Evolutionary conservation across 2,888 invertebrate genomes (phyloP).

Genomic region (Leucozona laternaria): DNA sequence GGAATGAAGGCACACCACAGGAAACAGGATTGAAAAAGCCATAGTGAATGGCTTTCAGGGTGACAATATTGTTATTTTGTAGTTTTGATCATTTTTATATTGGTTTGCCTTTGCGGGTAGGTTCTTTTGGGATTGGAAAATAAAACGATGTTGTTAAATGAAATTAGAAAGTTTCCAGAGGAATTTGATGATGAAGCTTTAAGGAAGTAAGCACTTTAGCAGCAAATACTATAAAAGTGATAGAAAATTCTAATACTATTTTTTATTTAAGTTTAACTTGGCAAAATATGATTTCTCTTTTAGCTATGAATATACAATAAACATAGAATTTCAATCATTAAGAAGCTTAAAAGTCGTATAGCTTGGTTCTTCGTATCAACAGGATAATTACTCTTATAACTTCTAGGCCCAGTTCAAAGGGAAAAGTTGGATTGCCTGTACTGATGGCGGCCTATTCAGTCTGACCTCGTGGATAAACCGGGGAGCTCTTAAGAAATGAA

Average conservation of each 20-base stretch:
- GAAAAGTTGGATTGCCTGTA: too few relatives aligned
- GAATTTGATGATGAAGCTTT: not conserved
- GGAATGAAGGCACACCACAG: not conserved
- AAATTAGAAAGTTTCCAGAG: conserved; percentile 5
- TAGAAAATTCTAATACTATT: not conserved
- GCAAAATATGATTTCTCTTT: too few relatives aligned
- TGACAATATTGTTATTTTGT: conserved; percentile 65
- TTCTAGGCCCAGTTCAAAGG: too few relatives aligned
- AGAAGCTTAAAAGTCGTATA: too few relatives aligned
- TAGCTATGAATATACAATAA: too few relatives aligned
- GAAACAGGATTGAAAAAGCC: not conserved
- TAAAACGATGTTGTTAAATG: conserved; percentile 11
- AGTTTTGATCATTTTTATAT: conserved; percentile 37
- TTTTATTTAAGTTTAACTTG: not conserved
- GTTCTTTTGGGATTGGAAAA: not conserved
- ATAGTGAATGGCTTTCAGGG: conserved; percentile 21
- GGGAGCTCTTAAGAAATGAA: too few relatives aligned
- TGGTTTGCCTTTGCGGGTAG: conserved; percentile 5
- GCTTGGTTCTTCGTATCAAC: too few relatives aligned
- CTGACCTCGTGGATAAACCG: too few relatives aligned
- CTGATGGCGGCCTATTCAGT: too few relatives aligned
- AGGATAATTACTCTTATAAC: too few relatives aligned
- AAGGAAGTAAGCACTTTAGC: not conserved
- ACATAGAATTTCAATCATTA: too few relatives aligned
- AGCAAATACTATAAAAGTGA: not conserved